A percentile compares a stretch with the other conserved stretches of the same genome.
phyloP scores from a whole-genome alignment of 2,113 vertebrate genomes.

The Urocolius indicus region DNA sequence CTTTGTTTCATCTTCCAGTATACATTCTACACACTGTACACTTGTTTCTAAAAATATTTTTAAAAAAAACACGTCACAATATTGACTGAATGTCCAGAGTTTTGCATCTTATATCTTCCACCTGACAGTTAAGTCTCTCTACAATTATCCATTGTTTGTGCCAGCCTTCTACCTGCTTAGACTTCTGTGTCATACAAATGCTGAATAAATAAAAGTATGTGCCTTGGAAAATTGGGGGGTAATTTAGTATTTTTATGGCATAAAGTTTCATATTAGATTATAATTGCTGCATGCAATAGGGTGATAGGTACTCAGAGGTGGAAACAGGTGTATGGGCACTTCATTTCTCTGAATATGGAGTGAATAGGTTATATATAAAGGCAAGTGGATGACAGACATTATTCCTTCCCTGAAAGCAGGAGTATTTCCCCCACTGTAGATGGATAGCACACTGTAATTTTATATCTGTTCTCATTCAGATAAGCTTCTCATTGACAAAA shows the following conservation, averaged over 20 bases:
- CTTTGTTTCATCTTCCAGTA: not conserved
- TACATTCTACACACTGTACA: not conserved
- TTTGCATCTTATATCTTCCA: not conserved
- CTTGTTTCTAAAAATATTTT: slow-evolving; percentile 32
- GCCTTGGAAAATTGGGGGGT: not conserved
- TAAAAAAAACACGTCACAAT: not conserved
- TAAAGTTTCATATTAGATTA: not conserved
- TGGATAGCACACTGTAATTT: not conserved
- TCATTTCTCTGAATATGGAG: not conserved
- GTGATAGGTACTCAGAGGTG: not conserved
- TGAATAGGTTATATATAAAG: not conserved
- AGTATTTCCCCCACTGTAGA: not conserved
- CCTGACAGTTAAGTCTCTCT: slow-evolving; percentile 14
- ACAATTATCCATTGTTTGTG: not conserved
- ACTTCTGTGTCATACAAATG: not conserved
- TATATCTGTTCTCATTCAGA: not conserved
- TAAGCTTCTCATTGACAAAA: not conserved
- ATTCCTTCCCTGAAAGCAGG: not conserved
- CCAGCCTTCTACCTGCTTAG: slow-evolving; percentile 3
- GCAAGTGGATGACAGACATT: not conserved
- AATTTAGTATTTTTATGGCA: not conserved
- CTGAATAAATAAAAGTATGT: not conserved
- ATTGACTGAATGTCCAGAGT: not conserved
- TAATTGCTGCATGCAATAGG: not conserved
- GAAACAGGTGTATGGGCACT: not conserved